Conservation (phyloP, 2,888 invertebrate species). For the Rhopalosiphum nymphaeae region DNA sequence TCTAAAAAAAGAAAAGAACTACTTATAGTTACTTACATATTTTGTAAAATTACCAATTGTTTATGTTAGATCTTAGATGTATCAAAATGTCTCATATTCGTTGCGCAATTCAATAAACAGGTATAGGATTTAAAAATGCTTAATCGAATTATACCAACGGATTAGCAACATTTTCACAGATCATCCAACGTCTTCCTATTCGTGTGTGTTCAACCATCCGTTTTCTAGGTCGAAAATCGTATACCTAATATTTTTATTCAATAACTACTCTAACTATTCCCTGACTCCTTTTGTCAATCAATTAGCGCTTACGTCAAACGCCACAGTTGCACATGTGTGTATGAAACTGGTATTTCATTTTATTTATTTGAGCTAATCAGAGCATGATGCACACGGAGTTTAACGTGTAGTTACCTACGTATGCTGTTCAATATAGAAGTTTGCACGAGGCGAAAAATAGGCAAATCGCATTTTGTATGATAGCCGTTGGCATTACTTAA, state of each 20-base stretch:
- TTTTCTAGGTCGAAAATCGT: conserved; percentile 53
- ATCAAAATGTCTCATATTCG: not conserved
- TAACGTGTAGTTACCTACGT: not conserved
- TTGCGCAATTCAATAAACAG: not conserved
- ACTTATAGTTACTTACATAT: not conserved
- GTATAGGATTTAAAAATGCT: conserved; percentile 10
- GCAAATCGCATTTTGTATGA: not conserved
- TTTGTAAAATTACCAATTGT: not conserved
- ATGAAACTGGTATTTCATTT: not conserved
- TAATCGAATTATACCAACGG: conserved; percentile 23
- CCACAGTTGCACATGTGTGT: not conserved
- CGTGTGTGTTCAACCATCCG: conserved; percentile 39
- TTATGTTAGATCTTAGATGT: not conserved
- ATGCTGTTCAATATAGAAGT: not conserved
- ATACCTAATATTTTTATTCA: conserved; percentile 13
- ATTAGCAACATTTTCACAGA: not conserved
- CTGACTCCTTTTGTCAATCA: conserved; percentile 20
- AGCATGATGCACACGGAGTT: not conserved
- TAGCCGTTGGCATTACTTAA: conserved; percentile 2
- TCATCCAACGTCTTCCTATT: conserved; percentile 27
- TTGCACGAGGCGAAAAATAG: not conserved
- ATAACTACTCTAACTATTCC: conserved; percentile 20
- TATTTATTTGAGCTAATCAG: conserved; percentile 25
- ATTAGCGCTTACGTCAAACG: conserved; percentile 32
- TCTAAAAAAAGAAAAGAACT: not conserved